These are phyloP conservation scores for Steinernema feltiae DNA, from an alignment of 1,140 invertebrate species.

Conservation along the genomic window DNA sequence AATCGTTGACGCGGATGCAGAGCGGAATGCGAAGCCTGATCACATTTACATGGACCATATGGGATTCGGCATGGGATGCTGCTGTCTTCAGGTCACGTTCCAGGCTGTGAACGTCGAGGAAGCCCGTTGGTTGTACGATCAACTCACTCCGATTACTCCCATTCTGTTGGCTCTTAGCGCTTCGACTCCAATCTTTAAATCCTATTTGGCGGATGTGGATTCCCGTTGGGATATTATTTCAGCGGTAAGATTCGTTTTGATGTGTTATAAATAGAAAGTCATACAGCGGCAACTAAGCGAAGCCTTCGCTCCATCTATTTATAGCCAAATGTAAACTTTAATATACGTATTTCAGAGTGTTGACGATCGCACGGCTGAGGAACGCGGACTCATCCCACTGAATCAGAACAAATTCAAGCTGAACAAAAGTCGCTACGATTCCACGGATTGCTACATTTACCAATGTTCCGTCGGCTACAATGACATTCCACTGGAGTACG, in stretches of 20 bases:
- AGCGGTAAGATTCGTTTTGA: constrained; percentile 18
- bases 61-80: constrained; percentile 99
- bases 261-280: constrained; percentile 33
- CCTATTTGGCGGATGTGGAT: constrained; percentile 86
- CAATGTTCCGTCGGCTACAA: constrained; percentile 79
- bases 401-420: constrained; percentile 75
- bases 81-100: constrained; percentile 77
- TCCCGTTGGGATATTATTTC: constrained; percentile 89
- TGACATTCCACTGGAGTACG: constrained; percentile 80
- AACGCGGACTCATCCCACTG: constrained; percentile 70
- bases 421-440: constrained; percentile 84
- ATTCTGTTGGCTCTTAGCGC: constrained; percentile 94
- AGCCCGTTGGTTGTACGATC: constrained; percentile 90
- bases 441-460: constrained; percentile 92
- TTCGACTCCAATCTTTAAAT: constrained; percentile 85
- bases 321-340: too few relatives aligned
- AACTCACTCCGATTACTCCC: constrained; percentile 89
- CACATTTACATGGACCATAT: constrained; percentile 95
- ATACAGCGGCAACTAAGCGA: too few relatives aligned
- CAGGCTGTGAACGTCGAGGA: constrained; percentile 94
- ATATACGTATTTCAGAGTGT: constrained; percentile 64
- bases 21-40: constrained; percentile 61
- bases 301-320: too few relatives aligned
- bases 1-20: constrained; percentile 59
- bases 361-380: constrained; percentile 88